phyloP scores from a whole-genome alignment of 23 tunicate species.

The Clavelina lepadiformis region DNA sequence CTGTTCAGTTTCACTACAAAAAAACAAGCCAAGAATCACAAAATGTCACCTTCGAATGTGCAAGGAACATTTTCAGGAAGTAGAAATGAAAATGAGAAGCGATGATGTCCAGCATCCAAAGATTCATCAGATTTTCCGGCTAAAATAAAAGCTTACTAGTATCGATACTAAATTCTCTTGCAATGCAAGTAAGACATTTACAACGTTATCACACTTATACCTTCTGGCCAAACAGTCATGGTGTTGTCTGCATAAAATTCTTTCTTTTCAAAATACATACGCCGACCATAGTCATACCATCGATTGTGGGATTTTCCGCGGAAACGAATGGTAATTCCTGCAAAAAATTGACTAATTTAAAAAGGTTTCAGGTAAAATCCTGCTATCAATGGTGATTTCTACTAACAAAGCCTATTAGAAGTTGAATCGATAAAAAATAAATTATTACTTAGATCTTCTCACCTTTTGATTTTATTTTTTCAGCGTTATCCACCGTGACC shows the following conservation, averaged over 20 bases:
- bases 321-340: conserved; percentile 13
- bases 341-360: no score
- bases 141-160: no score
- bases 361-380: no score
- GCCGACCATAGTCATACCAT: conserved; percentile 27
- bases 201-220: no score
- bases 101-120: not conserved
- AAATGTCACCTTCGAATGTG: conserved; percentile 35
- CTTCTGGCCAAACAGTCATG: conserved; percentile 11
- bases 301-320: conserved; percentile 24
- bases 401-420: no score
- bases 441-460: not conserved
- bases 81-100: conserved; percentile 13
- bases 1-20: no score
- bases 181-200: no score
- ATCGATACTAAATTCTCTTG: no score
- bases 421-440: no score
- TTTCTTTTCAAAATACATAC: not conserved
- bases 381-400: no score
- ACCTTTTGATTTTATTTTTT: not conserved
- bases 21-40: no score
- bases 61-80: conserved; percentile 30
- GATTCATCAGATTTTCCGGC: no score
- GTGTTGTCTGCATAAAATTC: conserved; percentile 17
- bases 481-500: not conserved